phyloP scores from a whole-genome alignment of 1,140 invertebrate genomes.

The Calephelis nemesis region DNA sequence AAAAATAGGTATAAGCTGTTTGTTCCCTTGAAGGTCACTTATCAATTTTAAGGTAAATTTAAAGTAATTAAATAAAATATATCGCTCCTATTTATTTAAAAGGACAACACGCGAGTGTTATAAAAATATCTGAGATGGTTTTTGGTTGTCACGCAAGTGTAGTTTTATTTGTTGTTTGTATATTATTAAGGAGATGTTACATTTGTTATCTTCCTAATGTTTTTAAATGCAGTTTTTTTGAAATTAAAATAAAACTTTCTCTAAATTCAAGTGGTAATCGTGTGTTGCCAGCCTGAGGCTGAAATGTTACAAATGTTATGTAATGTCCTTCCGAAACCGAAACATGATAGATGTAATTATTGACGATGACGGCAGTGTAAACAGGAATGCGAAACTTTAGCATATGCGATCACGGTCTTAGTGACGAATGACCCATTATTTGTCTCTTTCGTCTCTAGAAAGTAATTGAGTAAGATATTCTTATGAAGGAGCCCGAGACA shows the following conservation, averaged over 20 bases:
- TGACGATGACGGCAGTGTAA: too few relatives aligned
- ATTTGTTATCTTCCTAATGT: neutral
- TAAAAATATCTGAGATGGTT: constrained; percentile 4
- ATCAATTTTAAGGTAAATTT: constrained; percentile 5
- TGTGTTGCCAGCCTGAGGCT: too few relatives aligned
- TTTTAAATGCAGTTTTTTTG: neutral
- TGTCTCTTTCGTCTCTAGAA: too few relatives aligned
- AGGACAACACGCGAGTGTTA: neutral
- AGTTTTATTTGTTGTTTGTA: neutral
- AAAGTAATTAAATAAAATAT: constrained; percentile 9
- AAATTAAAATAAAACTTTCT: neutral
- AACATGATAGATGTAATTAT: too few relatives aligned
- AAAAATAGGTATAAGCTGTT: neutral
- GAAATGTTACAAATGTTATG: too few relatives aligned
- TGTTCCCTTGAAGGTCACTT: neutral
- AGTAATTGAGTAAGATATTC: too few relatives aligned
- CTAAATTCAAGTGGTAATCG: too few relatives aligned
- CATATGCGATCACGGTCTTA: too few relatives aligned
- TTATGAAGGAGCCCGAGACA: too few relatives aligned
- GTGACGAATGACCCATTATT: too few relatives aligned
- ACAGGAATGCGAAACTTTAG: too few relatives aligned
- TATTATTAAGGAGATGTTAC: neutral
- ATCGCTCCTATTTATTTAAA: constrained; percentile 13
- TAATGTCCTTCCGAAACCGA: too few relatives aligned
- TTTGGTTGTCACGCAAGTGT: constrained; percentile 8